Evolutionary conservation across 2,797 vertebrate genomes (phyloP).

Genomic region (Coregonus suidteri): DNA sequence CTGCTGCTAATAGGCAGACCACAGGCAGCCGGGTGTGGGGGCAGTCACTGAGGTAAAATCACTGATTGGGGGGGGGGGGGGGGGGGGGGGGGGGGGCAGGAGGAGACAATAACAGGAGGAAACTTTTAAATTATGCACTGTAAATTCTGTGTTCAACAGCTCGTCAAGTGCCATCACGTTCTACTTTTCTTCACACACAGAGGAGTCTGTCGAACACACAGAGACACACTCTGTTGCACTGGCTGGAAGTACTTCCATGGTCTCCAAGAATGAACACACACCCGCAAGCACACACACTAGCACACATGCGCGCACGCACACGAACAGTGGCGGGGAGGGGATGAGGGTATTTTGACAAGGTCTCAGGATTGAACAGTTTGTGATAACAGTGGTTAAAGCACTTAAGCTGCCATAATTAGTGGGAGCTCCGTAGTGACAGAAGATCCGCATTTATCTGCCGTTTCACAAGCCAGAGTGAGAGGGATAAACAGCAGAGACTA

Average conservation of each 20-base stretch:
- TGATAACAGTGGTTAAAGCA: slow-evolving; percentile 80
- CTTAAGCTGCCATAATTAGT: slow-evolving; percentile 85
- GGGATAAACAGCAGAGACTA: slow-evolving; percentile 58
- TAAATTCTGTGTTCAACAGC: slow-evolving; percentile 52
- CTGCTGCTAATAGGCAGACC: slow-evolving; percentile 54
- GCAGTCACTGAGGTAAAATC: slow-evolving; percentile 30
- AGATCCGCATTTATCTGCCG: slow-evolving; percentile 78
- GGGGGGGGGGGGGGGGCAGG: too few relatives aligned
- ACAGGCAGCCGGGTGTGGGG: slow-evolving; percentile 43
- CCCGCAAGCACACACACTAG: slow-evolving; percentile 3
- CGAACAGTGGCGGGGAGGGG: slow-evolving; percentile 13
- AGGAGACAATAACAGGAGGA: slow-evolving; percentile 33
- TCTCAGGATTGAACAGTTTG: slow-evolving; percentile 69
- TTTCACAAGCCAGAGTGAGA: slow-evolving; percentile 73
- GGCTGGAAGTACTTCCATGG: slow-evolving; percentile 8
- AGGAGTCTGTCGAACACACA: slow-evolving; percentile 54
- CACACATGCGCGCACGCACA: slow-evolving; percentile 16
- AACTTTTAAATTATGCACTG: slow-evolving; percentile 57
- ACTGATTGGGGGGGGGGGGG: slow-evolving; percentile 16
- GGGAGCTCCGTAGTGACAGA: slow-evolving; percentile 74
- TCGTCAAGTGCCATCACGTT: slow-evolving; percentile 53
- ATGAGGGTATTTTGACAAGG: slow-evolving; percentile 63
- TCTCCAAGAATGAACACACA: background rate
- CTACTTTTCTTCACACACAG: slow-evolving; percentile 38
- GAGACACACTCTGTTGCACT: slow-evolving; percentile 43